Conservation (phyloP, 2,888 invertebrate species). For the Sycophila texana region DNA sequence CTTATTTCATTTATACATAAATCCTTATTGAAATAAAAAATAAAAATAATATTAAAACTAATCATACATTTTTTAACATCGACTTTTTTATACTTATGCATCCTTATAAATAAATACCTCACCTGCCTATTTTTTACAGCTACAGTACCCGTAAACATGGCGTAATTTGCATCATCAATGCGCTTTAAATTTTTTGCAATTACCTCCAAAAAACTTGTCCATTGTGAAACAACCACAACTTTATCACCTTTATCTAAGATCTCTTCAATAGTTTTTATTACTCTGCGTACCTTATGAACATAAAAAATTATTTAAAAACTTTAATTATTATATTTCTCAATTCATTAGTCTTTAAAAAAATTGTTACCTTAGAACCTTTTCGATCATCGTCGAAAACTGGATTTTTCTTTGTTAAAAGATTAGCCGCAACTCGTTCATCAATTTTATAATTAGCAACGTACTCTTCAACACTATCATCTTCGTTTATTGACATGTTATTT, state of each 20-base stretch:
- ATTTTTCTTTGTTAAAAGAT: slow-evolving; percentile 82
- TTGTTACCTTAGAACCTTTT: slow-evolving; percentile 80
- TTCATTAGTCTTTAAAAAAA: not conserved
- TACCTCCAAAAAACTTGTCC: slow-evolving; percentile 89
- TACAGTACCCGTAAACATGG: slow-evolving; percentile 84
- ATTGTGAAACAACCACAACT: slow-evolving; percentile 93
- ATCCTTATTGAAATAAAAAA: not conserved
- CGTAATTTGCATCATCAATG: slow-evolving; percentile 78
- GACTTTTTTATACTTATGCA: no score
- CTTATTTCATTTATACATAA: no score
- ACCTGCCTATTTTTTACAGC: slow-evolving; percentile 84
- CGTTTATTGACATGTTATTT: slow-evolving; percentile 60
- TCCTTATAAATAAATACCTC: slow-evolving; percentile 70
- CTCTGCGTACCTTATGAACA: slow-evolving; percentile 77
- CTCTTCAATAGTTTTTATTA: slow-evolving; percentile 79
- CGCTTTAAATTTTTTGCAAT: slow-evolving; percentile 82
- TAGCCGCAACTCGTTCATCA: slow-evolving; percentile 73
- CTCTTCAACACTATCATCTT: slow-evolving; percentile 54
- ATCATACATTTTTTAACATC: no score
- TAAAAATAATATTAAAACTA: not conserved
- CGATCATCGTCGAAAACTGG: slow-evolving; percentile 82
- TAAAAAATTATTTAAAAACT: slow-evolving; percentile 23
- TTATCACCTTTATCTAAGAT: slow-evolving; percentile 79
- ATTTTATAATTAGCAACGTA: slow-evolving; percentile 42
- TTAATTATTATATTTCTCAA: slow-evolving; percentile 10